Conservation (phyloP, 2,113 vertebrate species). For the Monopterus albus region DNA sequence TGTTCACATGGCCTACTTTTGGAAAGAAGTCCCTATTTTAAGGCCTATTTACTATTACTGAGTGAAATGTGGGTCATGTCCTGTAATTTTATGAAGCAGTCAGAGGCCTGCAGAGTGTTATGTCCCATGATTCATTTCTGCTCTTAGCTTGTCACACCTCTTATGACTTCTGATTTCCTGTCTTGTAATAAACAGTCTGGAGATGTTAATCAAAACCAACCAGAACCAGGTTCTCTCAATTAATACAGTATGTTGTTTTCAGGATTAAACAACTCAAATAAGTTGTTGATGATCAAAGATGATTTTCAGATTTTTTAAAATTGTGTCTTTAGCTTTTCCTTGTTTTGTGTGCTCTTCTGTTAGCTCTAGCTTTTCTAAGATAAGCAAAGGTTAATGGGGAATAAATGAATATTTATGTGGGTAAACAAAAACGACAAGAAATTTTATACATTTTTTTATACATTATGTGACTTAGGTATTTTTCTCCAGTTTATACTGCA, state of each 20-base stretch:
- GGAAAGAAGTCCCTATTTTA: slow-evolving; percentile 16
- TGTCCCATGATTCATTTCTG: slow-evolving; percentile 30
- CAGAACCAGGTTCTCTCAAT: neutral
- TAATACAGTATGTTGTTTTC: neutral
- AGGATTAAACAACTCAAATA: neutral
- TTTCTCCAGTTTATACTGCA: neutral
- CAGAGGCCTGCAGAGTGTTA: neutral
- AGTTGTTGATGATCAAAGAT: neutral
- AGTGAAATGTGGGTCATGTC: slow-evolving; percentile 29
- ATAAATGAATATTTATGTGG: too few relatives aligned
- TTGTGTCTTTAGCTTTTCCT: too few relatives aligned
- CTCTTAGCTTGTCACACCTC: slow-evolving; percentile 1
- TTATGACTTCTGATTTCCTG: neutral
- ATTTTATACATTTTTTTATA: too few relatives aligned
- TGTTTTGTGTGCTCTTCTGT: too few relatives aligned
- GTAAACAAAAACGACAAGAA: too few relatives aligned
- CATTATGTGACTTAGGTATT: too few relatives aligned
- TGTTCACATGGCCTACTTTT: slow-evolving; percentile 17
- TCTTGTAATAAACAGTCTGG: neutral
- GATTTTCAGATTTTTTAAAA: too few relatives aligned
- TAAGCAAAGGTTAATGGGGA: too few relatives aligned
- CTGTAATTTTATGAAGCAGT: neutral
- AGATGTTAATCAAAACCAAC: slow-evolving; percentile 1
- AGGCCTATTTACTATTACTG: slow-evolving; percentile 30
- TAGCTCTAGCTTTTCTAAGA: too few relatives aligned